Evolutionary conservation across 2,797 vertebrate genomes (phyloP), one percentile per base, ranked within the genome.

Genomic region (Phylloscopus collybita): DNA sequence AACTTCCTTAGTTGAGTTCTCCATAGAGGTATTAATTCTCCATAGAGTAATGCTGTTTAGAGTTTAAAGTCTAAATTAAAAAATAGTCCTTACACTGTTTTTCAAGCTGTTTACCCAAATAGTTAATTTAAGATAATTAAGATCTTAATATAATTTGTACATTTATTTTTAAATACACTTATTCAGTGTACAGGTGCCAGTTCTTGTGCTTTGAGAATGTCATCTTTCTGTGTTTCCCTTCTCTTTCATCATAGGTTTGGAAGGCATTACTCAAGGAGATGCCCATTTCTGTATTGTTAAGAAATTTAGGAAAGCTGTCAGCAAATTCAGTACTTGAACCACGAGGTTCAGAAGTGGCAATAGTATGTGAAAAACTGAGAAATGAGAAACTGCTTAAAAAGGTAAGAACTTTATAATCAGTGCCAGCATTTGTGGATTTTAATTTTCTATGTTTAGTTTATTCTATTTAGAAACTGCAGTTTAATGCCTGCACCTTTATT

Each of bases 211-310:
- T 73, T 67, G 53, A 26, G 9, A 60, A 15, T 87, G 16, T 72
- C 10, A 16, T 59, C 5, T 65, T 45, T 78, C 20, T 22, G 44
- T 14, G 82, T 65, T 76, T 42, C 5, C 9, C 26, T 23, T 78
- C 16, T 36, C 22, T 89, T 25, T 81, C 72, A 6, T 36, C 30
- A 2, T 36, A 99, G 99, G 98, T 99, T 27, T 99, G 99, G 99
- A 99, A 97, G 86, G 98, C 98, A 53, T 97, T 99, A 97, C 93
- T 99, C 87, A 99, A 98, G 96, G 99, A 99, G 44, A 99, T 99
- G 98, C 98, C 99, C 44, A 85, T 99, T 83, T 97, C 98, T 45
- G 97, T 98, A 16, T 61, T 99, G 93, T 84, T 99, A 64, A 98
- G 95, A 89, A 98, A 98, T 94, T 97, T 99, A 84, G 99, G 99